Evolutionary conservation across 2,888 invertebrate genomes (phyloP), one percentile per base, ranked within the genome.

Genomic region (Penaeus monodon): DNA sequence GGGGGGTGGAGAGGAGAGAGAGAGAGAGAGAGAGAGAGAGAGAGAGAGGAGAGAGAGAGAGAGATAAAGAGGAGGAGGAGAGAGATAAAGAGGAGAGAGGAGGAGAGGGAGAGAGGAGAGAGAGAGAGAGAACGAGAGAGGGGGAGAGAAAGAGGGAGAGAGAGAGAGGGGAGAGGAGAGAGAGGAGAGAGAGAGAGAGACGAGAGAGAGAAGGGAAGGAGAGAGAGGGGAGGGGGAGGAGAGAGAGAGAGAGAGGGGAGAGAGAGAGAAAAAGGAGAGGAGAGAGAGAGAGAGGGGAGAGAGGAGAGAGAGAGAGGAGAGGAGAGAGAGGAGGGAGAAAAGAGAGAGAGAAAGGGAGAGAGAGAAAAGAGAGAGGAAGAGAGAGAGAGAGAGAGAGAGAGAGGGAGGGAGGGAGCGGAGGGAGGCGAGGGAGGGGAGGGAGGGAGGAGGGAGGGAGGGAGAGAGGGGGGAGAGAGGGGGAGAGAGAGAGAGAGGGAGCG

Each of bases 361-460:
- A 12, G 22, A 33, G 33, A 49, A 57, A 57, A 44, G 57, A 49
- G 82, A 57, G 74, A 57, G 57, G 33, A 70, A 57, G 73, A 49
- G 57, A 49, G 73, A 74, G 82, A 27, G n/a, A 49, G 74, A 74
- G 82, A 73, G 82, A 57, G 73, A 27, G 49, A 70, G 73, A 73
- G 82, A 38, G 27, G 33, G 73, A 57, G 73, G 33, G 29, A 44
- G 74, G 44, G 70, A 73, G 73, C 24, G 70, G 70, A 57, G 27
- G 22, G 2, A 27, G 24, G 57, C 2, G 65, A 14, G 38, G 12
- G 65, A n/a, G 33, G 29, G 65, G 29, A 29, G n/a, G 73, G 8
- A 8, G 57, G 49, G 38, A 4, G 65, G 24, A 20, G 17, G 65
- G 38, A 29, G 14, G n/a, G 38, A 29, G 14, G 27, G 27, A 29